Evolutionary conservation across 2,888 invertebrate species (phyloP).

Genomic region (Rutpela maculata): DNA sequence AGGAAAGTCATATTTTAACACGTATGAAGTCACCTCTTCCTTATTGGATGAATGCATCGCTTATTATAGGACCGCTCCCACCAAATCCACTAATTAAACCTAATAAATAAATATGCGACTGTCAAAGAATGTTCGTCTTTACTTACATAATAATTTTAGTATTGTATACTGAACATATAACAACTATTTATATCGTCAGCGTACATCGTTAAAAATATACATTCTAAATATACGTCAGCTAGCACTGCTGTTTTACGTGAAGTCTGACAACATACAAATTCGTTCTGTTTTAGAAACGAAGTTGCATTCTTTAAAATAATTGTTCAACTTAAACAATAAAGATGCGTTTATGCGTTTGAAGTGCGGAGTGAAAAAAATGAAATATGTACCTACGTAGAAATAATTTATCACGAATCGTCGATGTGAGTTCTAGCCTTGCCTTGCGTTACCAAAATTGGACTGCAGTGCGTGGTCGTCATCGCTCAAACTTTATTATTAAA

Average conservation of each 20-base stretch:
- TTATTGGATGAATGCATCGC: slow-evolving; percentile 35
- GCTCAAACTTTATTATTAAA: slow-evolving; percentile 60
- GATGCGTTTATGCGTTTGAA: slow-evolving; percentile 15
- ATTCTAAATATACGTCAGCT: slow-evolving; percentile 66
- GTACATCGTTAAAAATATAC: slow-evolving; percentile 67
- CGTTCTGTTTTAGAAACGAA: slow-evolving; percentile 41
- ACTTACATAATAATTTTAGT: slow-evolving; percentile 57
- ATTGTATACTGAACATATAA: slow-evolving; percentile 54
- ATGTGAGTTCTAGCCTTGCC: slow-evolving; percentile 61
- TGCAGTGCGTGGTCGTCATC: slow-evolving; percentile 67
- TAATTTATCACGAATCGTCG: slow-evolving; percentile 16
- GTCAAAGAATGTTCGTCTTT: slow-evolving; percentile 53
- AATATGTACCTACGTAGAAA: slow-evolving; percentile 39
- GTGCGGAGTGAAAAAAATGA: slow-evolving; percentile 42
- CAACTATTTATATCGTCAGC: slow-evolving; percentile 66
- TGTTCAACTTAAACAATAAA: slow-evolving; percentile 30
- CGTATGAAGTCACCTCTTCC: slow-evolving; percentile 35
- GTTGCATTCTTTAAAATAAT: slow-evolving; percentile 22
- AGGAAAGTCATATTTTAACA: slow-evolving; percentile 1
- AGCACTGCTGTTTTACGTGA: slow-evolving; percentile 46
- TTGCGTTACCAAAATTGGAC: slow-evolving; percentile 69
- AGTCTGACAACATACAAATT: slow-evolving; percentile 48
- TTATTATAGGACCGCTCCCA: slow-evolving; percentile 49
- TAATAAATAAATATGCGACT: slow-evolving; percentile 51
- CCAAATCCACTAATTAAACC: slow-evolving; percentile 49